Percentiles rank a stretch among this genome's conserved stretches.
These are phyloP conservation scores for Thalassophryne amazonica DNA, from an alignment of 2,797 vertebrate species.

Conservation along the genomic window DNA sequence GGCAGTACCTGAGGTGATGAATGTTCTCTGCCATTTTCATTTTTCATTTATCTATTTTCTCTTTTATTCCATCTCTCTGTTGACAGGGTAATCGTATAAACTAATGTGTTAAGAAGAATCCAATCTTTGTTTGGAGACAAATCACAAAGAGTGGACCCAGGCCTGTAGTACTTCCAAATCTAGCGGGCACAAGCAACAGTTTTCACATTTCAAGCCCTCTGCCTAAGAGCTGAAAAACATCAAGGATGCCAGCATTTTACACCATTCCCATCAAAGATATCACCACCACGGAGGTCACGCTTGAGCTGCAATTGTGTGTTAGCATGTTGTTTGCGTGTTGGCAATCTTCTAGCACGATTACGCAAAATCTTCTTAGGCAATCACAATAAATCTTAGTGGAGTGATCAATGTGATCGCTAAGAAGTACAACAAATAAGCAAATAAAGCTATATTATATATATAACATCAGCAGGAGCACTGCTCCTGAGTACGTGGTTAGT, in stretches of 20 bases:
- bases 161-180: constrained; percentile 28
- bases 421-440: too few species aligned
- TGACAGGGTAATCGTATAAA: constrained; percentile 45
- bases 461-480: too few species aligned
- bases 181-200: constrained; percentile 6
- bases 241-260: constrained; percentile 12
- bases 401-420: too few species aligned
- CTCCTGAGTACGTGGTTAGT: too few species aligned
- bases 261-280: constrained; percentile 14
- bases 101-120: constrained; percentile 34
- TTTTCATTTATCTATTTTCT: constrained; percentile 29
- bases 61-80: constrained; percentile 27
- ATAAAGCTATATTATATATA: too few species aligned
- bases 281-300: too few species aligned
- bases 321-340: too few species aligned
- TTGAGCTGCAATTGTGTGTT: too few species aligned
- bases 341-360: too few species aligned
- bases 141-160: constrained; percentile 31
- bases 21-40: constrained; percentile 47
- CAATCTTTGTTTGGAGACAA: constrained; percentile 29
- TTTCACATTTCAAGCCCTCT: constrained; percentile 15
- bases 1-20: constrained; percentile 42
- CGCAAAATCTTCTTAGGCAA: too few species aligned
- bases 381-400: too few species aligned
- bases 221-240: constrained; percentile 8